Conservation (phyloP, 1,140 invertebrate species). For the Caenorhabditis briggsae region DNA sequence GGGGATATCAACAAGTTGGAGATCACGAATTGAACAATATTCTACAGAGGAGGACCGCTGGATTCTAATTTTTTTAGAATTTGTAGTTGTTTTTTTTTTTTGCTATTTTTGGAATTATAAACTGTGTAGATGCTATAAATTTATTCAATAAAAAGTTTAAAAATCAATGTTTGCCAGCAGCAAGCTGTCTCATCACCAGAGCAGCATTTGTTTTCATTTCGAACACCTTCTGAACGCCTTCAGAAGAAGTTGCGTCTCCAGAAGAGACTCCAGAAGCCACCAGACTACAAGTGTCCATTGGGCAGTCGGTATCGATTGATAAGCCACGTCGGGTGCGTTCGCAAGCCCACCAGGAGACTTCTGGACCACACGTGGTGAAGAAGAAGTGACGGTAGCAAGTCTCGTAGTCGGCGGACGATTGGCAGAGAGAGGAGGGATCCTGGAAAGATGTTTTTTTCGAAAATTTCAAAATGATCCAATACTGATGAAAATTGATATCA, state of each 20-base stretch:
- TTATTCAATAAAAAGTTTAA: too few relatives aligned
- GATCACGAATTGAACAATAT: conserved; percentile 10
- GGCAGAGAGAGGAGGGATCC: not conserved
- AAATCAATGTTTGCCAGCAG: too few relatives aligned
- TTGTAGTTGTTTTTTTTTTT: too few relatives aligned
- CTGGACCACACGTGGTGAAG: conserved; percentile 9
- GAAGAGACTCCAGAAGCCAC: not conserved
- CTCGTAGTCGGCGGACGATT: not conserved
- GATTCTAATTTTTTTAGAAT: not conserved
- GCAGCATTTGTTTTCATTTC: not conserved
- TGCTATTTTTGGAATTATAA: too few relatives aligned
- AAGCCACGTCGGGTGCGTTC: conserved; percentile 39
- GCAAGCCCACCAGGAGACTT: conserved; percentile 56
- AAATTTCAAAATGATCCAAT: too few relatives aligned
- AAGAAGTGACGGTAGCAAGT: conserved; percentile 36
- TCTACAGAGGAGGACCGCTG: not conserved
- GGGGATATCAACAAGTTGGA: conserved; percentile 12
- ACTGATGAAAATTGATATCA: too few relatives aligned
- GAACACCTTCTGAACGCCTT: not conserved
- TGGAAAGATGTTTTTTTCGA: conserved; percentile 8
- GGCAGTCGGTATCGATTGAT: conserved; percentile 47
- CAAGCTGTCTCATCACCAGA: not conserved
- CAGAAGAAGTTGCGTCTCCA: not conserved
- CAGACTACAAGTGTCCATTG: conserved; percentile 21
- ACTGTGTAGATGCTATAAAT: too few relatives aligned